phyloP scores from a whole-genome alignment of 2,888 invertebrate species.

The Xestia ashworthii region DNA sequence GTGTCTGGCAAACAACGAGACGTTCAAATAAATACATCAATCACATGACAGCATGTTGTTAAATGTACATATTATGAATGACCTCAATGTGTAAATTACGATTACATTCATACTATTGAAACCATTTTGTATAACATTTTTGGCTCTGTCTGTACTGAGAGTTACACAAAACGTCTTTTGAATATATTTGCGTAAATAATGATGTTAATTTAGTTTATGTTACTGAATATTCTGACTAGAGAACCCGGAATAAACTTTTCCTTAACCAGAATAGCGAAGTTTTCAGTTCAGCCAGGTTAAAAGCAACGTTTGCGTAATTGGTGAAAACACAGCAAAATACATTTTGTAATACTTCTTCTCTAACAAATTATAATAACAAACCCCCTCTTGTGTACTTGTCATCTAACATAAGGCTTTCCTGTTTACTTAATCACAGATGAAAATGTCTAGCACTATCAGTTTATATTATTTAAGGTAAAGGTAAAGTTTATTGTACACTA shows the following conservation, averaged over 20 bases:
- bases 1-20: slow-evolving; percentile 66
- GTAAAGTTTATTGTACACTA: slow-evolving; percentile 62
- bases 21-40: slow-evolving; percentile 69
- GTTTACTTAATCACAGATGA: slow-evolving; percentile 21
- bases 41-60: slow-evolving; percentile 40
- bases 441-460: slow-evolving; percentile 45
- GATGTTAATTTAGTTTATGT: not conserved
- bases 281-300: not conserved
- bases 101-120: slow-evolving; percentile 34
- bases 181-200: not conserved
- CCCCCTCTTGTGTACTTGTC: not conserved
- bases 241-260: not conserved
- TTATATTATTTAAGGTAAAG: slow-evolving; percentile 51
- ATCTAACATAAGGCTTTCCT: not conserved
- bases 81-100: slow-evolving; percentile 30
- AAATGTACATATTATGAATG: slow-evolving; percentile 26
- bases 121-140: slow-evolving; percentile 3
- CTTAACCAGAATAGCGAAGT: not conserved
- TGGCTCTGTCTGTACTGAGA: slow-evolving; percentile 3
- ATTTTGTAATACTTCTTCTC: not conserved
- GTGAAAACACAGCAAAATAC: not conserved
- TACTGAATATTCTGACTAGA: not conserved
- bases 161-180: not conserved
- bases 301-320: not conserved
- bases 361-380: not conserved